Evolutionary conservation across 2,888 invertebrate species (phyloP), one percentile per base, ranked within the genome.

Genomic region (Erebia epiphron): DNA sequence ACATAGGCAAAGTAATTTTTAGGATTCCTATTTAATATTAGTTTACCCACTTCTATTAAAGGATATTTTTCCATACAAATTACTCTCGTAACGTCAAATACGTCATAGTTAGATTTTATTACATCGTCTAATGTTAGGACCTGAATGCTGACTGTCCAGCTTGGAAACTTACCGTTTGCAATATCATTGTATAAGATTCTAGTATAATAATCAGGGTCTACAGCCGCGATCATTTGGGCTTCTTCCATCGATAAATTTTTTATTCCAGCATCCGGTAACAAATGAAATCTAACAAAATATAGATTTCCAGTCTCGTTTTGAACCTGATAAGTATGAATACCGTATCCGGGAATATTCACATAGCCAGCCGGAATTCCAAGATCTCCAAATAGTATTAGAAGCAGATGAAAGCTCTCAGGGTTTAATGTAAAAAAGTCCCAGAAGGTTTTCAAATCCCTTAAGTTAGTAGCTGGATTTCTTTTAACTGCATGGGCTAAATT

Each of bases 261-360:
- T 76, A 99, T 97, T 46, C 97, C 97, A 89, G 98, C 98, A 86
- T 98, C 95, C n/a, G 98, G 97, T 95, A 98, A 98, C 85, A 95
- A 96, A 86, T 98, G 98, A 94, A 98, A 99, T 94, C 98, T 99
- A 75, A 97, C 97, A 91, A 97, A 99, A 77, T 97, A 94, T 1
- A 95, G 90, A 62, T 96, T 95, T 0, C 96, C 95, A 68, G 95
- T 93, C 9, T 94, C 94, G 89, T 98, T 99, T 5, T 98, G 95
- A 75, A 98, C 86, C 85, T 98, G 98, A 87, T 98, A 99, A 0
- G 98, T 98, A 86, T 99, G 98, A 0, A 97, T 98, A 7, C 98
- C 98, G 83, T 98, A 99, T 54, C 99, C 99, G 83, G 99, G 97
- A 98, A 99, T 98, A 86, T 96, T 96, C 64, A 98, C 95, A 89